phyloP scores from a whole-genome alignment of 2,797 vertebrate genomes.

The Scolopax rusticola region DNA sequence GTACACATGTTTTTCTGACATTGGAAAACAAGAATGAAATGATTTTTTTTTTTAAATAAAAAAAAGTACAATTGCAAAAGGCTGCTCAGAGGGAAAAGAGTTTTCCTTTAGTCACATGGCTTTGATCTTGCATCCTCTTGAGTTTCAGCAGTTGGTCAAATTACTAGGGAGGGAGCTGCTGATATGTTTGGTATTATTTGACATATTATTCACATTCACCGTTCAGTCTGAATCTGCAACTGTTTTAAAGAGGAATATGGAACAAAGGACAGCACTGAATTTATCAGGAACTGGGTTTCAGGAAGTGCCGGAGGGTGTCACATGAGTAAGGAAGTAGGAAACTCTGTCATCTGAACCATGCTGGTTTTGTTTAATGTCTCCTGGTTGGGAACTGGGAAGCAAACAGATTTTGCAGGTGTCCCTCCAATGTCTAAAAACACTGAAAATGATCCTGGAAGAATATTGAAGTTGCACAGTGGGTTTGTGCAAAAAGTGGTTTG shows the following conservation, averaged over 20 bases:
- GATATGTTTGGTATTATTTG: neutral
- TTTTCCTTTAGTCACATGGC: neutral
- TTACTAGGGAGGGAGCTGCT: neutral
- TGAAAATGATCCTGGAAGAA: neutral
- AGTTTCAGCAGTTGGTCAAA: neutral
- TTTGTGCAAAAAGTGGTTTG: neutral
- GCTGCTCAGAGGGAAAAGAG: neutral
- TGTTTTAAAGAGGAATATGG: neutral
- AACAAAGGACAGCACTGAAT: neutral
- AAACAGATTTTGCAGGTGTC: slow-evolving; percentile 1
- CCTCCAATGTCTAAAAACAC: neutral
- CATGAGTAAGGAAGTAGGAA: neutral
- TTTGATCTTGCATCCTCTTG: slow-evolving; percentile 21
- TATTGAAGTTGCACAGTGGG: neutral
- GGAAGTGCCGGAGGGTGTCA: accelerated
- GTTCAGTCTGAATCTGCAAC: neutral
- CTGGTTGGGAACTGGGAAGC: neutral
- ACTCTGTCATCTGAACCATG: neutral
- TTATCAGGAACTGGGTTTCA: neutral
- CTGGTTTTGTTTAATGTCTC: neutral
- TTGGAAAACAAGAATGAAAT: slow-evolving; percentile 24
- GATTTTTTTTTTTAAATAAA: neutral
- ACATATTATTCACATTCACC: neutral
- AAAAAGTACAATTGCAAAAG: neutral
- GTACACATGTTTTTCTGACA: neutral